Percentiles rank a stretch among this genome's conserved stretches.
Evolutionary conservation across 2,113 vertebrate species (phyloP).

Genomic region (Gasterosteus nipponicus): DNA sequence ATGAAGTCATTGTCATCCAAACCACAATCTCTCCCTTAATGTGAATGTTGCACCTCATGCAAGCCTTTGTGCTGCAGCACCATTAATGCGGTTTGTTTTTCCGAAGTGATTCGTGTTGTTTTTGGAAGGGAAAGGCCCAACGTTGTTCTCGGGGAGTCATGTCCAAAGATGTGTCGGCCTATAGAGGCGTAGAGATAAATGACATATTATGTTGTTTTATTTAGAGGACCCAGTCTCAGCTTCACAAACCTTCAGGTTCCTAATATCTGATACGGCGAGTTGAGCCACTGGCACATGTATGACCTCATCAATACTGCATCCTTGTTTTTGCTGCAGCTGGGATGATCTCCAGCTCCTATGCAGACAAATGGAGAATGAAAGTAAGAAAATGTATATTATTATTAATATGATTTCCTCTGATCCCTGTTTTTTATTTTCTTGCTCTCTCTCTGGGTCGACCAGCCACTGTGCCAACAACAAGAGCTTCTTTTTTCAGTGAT

Average conservation of each 20-base stretch:
- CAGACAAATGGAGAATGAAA: constrained; percentile 21
- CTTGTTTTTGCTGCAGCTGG: neutral
- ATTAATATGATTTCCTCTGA: neutral
- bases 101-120: neutral
- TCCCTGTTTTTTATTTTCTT: constrained; percentile 14
- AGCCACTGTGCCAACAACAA: constrained; percentile 37
- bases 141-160: neutral
- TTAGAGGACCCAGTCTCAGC: neutral
- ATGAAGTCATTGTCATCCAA: neutral
- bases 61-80: neutral
- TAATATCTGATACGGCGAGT: neutral
- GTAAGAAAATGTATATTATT: neutral
- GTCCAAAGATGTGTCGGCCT: neutral
- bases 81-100: neutral
- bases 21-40: neutral
- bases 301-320: constrained; percentile 6
- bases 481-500: constrained; percentile 20
- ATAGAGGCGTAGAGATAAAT: neutral
- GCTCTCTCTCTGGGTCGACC: constrained; percentile 26
- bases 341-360: neutral
- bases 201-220: neutral
- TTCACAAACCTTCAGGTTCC: neutral
- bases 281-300: neutral
- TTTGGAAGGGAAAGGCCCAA: neutral
- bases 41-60: neutral